A percentile compares a stretch with the other conserved stretches of the same genome.
Evolutionary conservation across 2,888 invertebrate species (phyloP).

Genomic region (Melanostoma scalare): DNA sequence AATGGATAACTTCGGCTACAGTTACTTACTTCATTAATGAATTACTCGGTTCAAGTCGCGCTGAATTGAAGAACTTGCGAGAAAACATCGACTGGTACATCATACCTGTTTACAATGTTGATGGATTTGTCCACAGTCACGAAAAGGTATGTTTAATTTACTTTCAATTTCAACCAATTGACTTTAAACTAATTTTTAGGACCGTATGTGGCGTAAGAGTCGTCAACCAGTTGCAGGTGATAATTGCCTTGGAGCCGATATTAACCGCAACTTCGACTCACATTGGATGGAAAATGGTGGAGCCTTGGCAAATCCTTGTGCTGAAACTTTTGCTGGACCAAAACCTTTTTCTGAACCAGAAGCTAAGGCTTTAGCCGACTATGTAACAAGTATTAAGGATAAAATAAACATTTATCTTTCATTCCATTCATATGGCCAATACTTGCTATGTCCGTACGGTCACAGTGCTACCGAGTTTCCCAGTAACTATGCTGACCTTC

Average conservation of each 20-base stretch:
- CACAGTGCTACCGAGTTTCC: conserved; percentile 80
- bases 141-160: conserved; percentile 83
- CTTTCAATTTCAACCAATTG: not conserved
- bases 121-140: conserved; percentile 88
- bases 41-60: conserved; percentile 85
- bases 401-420: conserved; percentile 84
- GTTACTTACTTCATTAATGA: conserved; percentile 88
- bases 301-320: conserved; percentile 82
- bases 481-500: conserved; percentile 82
- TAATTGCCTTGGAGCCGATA: conserved; percentile 80
- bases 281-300: conserved; percentile 81
- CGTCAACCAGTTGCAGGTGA: conserved; percentile 82
- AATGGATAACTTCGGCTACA: conserved; percentile 89
- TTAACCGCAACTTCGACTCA: conserved; percentile 80
- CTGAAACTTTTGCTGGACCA: conserved; percentile 83
- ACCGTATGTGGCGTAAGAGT: conserved; percentile 87
- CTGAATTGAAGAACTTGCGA: conserved; percentile 84
- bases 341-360: conserved; percentile 85
- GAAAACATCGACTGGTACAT: conserved; percentile 89
- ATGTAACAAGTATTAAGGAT: conserved; percentile 81
- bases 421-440: conserved; percentile 86
- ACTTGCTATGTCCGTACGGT: conserved; percentile 85
- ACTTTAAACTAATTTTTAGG: conserved; percentile 78
- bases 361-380: conserved; percentile 82
- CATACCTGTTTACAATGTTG: conserved; percentile 88